Evolutionary conservation across 2,888 invertebrate species (phyloP).

Genomic region (Lumbricus terrestris): DNA sequence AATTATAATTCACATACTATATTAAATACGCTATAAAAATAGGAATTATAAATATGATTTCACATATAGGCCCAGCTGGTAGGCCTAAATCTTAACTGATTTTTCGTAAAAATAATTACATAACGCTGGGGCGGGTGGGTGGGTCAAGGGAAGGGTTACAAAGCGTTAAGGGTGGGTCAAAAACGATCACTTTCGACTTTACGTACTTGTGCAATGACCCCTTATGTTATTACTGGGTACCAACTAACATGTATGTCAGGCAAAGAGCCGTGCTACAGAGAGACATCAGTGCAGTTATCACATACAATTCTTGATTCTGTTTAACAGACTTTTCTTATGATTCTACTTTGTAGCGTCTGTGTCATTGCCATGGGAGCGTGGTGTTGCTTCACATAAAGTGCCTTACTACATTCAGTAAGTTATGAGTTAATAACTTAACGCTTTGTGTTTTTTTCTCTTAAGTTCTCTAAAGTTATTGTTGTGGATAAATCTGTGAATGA

Average conservation of each 20-base stretch:
- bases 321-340: not conserved
- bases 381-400: slow-evolving; percentile 93
- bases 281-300: not conserved
- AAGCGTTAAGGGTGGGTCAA: too few species aligned
- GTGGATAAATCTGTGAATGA: not conserved
- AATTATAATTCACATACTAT: too few species aligned
- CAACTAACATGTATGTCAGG: not conserved
- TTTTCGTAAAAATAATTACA: too few species aligned
- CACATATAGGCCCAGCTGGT: too few species aligned
- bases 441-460: not conserved
- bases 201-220: too few species aligned
- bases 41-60: too few species aligned
- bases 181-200: too few species aligned
- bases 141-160: too few species aligned
- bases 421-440: not conserved
- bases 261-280: not conserved
- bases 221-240: not conserved
- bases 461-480: too few species aligned
- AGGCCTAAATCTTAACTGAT: too few species aligned
- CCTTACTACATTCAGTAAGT: slow-evolving; percentile 98
- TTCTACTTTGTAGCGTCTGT: slow-evolving; percentile 37
- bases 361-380: slow-evolving; percentile 78
- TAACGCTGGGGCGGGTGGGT: too few species aligned
- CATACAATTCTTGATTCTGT: not conserved
- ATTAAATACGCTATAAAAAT: too few species aligned